phyloP scores from a whole-genome alignment of 2,797 vertebrate species.

The Chiroxiphia lanceolata region DNA sequence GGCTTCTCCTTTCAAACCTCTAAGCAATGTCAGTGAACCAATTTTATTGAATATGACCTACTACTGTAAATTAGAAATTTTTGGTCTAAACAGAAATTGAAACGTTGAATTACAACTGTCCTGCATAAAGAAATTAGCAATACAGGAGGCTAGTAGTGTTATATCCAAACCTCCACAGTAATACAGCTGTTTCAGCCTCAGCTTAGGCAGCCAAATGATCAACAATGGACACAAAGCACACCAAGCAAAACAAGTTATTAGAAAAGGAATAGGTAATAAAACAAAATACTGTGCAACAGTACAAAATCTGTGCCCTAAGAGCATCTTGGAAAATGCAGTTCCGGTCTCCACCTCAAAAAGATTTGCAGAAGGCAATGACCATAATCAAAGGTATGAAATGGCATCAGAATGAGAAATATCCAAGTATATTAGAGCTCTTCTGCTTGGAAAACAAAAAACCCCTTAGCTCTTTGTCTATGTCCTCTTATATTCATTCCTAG shows the following conservation, averaged over 20 bases:
- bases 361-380: neutral
- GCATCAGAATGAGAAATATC: neutral
- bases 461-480: neutral
- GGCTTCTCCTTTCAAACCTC: neutral
- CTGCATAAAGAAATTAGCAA: neutral
- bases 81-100: neutral
- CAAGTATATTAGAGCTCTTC: neutral
- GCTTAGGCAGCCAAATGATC: neutral
- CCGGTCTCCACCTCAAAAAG: neutral
- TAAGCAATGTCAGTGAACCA: neutral
- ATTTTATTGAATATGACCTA: neutral
- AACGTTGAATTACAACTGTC: neutral
- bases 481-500: neutral
- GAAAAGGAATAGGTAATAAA: neutral
- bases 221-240: neutral
- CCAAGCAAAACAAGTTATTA: neutral
- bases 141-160: neutral
- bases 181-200: neutral
- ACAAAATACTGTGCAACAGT: neutral
- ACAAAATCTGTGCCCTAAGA: neutral
- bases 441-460: neutral
- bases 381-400: neutral
- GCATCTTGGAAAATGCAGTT: neutral
- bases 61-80: neutral
- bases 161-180: neutral